Evolutionary conservation across 2,113 vertebrate genomes (phyloP).

Genomic region (Rhynchopsitta pachyrhyncha): DNA sequence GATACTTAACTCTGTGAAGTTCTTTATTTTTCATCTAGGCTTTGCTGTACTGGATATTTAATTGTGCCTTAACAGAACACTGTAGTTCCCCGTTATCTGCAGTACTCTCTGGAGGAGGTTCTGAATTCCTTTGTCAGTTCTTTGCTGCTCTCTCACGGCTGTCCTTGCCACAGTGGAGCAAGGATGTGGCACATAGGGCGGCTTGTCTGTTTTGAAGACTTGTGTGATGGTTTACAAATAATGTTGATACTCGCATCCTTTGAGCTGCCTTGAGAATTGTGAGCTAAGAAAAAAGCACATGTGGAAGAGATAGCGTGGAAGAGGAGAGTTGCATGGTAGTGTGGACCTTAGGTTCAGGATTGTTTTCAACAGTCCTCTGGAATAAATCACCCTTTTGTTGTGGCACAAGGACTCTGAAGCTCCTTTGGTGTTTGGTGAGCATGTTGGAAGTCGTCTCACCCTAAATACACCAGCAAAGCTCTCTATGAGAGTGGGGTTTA

Average conservation of each 20-base stretch:
- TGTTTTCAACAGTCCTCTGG: rapidly evolving
- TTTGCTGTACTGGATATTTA: not conserved
- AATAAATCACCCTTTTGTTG: not conserved
- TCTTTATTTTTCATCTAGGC: not conserved
- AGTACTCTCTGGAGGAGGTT: not conserved
- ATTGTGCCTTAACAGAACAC: not conserved
- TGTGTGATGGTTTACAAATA: not conserved
- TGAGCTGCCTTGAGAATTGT: not conserved
- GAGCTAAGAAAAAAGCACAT: not conserved
- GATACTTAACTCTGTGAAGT: not conserved
- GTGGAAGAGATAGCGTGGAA: not conserved
- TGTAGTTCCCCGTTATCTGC: not conserved
- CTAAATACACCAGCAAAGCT: not conserved
- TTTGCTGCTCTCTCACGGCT: not conserved
- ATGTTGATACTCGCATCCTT: not conserved
- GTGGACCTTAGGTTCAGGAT: not conserved
- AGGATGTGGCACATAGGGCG: not conserved
- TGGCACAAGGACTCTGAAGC: not conserved
- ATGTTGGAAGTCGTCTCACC: not conserved
- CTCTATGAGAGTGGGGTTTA: not conserved
- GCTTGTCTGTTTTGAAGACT: not conserved
- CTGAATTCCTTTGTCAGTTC: not conserved
- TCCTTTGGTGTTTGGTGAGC: not conserved
- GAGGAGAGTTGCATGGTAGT: not conserved
- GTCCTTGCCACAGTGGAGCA: not conserved